Percentiles rank a stretch among this genome's conserved stretches.
phyloP scores from a whole-genome alignment of 30 jellyfish, hydroid and myxozoan genomes.

The Aurelia sp. region DNA sequence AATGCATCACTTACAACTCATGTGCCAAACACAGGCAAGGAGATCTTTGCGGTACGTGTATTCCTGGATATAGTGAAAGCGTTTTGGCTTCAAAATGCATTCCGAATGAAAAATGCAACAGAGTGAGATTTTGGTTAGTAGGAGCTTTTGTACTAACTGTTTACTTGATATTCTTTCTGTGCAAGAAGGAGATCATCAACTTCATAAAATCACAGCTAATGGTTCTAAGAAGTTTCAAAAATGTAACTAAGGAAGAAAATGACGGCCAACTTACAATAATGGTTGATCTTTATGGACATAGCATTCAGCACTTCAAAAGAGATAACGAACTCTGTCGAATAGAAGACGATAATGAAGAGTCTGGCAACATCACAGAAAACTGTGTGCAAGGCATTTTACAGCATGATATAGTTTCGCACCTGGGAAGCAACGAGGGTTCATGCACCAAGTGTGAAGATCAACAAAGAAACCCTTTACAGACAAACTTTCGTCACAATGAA shows the following conservation, averaged over 20 bases:
- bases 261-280: neutral
- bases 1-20: neutral
- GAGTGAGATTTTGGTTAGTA: neutral
- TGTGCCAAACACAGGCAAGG: neutral
- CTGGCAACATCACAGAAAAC: too few relatives aligned
- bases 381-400: too few relatives aligned
- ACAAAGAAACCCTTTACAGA: too few relatives aligned
- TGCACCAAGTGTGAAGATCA: too few relatives aligned
- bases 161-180: neutral
- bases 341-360: too few relatives aligned
- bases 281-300: neutral
- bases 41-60: neutral
- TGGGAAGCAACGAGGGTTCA: too few relatives aligned
- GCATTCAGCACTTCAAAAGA: too few relatives aligned
- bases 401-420: too few relatives aligned
- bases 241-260: neutral
- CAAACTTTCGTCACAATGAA: too few relatives aligned
- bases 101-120: neutral
- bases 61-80: neutral
- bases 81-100: neutral
- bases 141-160: neutral
- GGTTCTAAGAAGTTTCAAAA: neutral
- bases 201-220: neutral
- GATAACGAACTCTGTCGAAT: too few relatives aligned
- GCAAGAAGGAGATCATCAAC: neutral